Evolutionary conservation across 37 sponge, comb jelly and placozoan species (phyloP), one percentile per base, ranked within the genome.

Genomic region (Eunapius fragilis): DNA sequence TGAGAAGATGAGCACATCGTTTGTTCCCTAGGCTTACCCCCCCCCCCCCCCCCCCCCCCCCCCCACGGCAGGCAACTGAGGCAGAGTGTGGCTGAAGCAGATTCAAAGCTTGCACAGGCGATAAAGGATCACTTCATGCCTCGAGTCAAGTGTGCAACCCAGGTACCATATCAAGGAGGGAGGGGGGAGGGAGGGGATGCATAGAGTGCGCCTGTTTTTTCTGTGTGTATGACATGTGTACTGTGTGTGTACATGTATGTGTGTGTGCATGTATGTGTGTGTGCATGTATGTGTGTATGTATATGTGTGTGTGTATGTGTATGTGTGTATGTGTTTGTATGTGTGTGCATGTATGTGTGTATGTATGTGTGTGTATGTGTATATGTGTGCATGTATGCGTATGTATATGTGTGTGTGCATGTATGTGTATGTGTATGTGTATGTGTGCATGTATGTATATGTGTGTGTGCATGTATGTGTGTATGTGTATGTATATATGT

Each of bases 91-190:
- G 33, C 24, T 23, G 83, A 82, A n/a, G 47, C 73, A 0, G 91
- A 91, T 48, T 37, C 68, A 6, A 48, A 76, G 37, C 68, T 91
- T n/a, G 87, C 87, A 0, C 86, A 86, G 68, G 71, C 58, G 71
- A 91, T 91, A 37, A 91, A 86, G 75, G 87, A 91, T 22, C 75
- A 78, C 4, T 91, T 71, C 33, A 12, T 91, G 2, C 45, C 36
- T 14, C 33, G 91, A 77, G 91, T 91, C 28, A 68, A 77, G 36
- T 25, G 72, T 13, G 86, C 87, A 10, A 86, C 87, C 76, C 85
- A 91, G 91, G 91, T 91, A 72, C 9, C 47, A 45, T 9, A 45
- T 11, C 47, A n/a, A n/a, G n/a, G n/a, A n/a, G n/a, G n/a, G n/a
- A n/a, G n/a, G n/a, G n/a, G n/a, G n/a, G n/a, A n/a, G n/a, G n/a